Percentiles rank a stretch among this genome's conserved stretches.
Evolutionary conservation across 1,140 invertebrate species (phyloP).

Genomic region (Rhynchophorus ferrugineus): DNA sequence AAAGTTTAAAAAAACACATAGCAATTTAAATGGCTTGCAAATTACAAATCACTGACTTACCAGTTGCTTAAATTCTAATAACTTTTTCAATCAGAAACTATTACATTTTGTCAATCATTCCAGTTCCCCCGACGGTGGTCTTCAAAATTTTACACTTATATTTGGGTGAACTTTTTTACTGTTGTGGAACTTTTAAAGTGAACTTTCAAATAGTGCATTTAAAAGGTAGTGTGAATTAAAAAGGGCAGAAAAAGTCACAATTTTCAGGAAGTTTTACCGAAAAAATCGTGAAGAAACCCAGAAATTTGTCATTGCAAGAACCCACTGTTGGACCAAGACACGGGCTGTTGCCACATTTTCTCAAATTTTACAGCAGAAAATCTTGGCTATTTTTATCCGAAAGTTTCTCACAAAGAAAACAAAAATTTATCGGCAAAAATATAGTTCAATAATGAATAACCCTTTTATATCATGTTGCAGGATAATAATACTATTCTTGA

Average conservation of each 20-base stretch:
- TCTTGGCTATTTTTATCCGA: neutral
- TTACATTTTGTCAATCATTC: conserved; percentile 9
- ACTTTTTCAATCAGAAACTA: conserved; percentile 4
- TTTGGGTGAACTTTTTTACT: neutral
- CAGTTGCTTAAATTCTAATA: neutral
- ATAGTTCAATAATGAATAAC: neutral
- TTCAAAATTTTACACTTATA: conserved; percentile 3
- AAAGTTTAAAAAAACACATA: neutral
- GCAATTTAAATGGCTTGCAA: too few relatives aligned
- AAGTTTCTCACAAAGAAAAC: conserved; percentile 3
- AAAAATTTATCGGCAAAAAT: conserved; percentile 26
- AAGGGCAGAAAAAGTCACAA: neutral
- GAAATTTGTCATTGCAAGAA: conserved; percentile 18
- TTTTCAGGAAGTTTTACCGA: neutral
- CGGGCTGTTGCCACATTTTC: neutral
- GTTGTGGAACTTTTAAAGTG: neutral
- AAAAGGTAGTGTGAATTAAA: neutral
- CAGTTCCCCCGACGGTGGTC: neutral
- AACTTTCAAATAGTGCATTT: neutral
- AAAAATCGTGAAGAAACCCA: conserved; percentile 6
- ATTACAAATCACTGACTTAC: neutral
- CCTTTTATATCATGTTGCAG: too few relatives aligned
- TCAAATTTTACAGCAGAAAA: neutral
- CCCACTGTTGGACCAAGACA: conserved; percentile 6
- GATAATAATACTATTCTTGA: too few relatives aligned